These are phyloP conservation scores for Ooceraea biroi DNA, from an alignment of 1,140 invertebrate species.

Conservation along the genomic window DNA sequence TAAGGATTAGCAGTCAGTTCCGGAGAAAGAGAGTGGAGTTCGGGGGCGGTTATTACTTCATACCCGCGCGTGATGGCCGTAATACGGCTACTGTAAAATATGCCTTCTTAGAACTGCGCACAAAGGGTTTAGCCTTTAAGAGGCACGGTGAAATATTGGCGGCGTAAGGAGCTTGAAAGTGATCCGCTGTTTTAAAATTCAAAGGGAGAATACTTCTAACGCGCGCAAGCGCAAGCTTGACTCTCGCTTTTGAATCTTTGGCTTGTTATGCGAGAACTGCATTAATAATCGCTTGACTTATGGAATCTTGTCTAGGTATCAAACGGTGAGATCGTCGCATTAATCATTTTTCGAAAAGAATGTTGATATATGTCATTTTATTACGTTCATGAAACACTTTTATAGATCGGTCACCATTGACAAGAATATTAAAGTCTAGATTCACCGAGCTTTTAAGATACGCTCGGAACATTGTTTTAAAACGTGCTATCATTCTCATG, in stretches of 20 bases:
- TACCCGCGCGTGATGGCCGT: slow-evolving; percentile 49
- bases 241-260: not conserved
- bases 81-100: slow-evolving; percentile 44
- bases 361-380: not conserved
- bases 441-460: slow-evolving; percentile 59
- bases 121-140: slow-evolving; percentile 61
- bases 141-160: slow-evolving; percentile 56
- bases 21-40: slow-evolving; percentile 37
- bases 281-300: slow-evolving; percentile 21
- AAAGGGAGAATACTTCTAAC: slow-evolving; percentile 45
- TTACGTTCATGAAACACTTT: not conserved
- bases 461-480: slow-evolving; percentile 70
- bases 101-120: slow-evolving; percentile 57
- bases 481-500: slow-evolving; percentile 73
- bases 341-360: slow-evolving; percentile 4
- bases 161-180: slow-evolving; percentile 48
- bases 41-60: slow-evolving; percentile 64
- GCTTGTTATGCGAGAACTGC: not conserved
- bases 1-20: slow-evolving; percentile 75
- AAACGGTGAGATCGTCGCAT: not conserved
- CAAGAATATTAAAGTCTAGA: slow-evolving; percentile 19
- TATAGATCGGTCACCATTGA: not conserved
- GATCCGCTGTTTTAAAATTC: slow-evolving; percentile 59
- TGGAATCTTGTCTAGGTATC: not conserved
- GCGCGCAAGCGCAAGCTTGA: too few species aligned